phyloP scores from a whole-genome alignment of 2,888 invertebrate species.

The Falcaria lacertinaria region DNA sequence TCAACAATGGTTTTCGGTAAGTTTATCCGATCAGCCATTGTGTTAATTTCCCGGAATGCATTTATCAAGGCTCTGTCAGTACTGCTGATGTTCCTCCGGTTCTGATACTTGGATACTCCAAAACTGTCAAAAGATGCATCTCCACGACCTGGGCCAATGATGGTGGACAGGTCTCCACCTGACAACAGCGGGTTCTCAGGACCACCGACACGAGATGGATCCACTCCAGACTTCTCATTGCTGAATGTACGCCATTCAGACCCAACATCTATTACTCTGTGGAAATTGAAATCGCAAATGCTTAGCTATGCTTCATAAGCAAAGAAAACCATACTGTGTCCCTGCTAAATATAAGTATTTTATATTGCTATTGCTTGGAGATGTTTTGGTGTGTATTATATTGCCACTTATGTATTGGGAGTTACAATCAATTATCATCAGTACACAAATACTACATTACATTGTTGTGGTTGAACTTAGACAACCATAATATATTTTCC shows the following conservation, averaged over 20 bases:
- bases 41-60: constrained; percentile 97
- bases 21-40: constrained; percentile 99
- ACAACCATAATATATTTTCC: too few species aligned
- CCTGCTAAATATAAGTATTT: too few species aligned
- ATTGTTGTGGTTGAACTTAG: too few species aligned
- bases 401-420: too few species aligned
- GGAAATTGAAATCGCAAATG: constrained; percentile 13
- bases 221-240: constrained; percentile 97
- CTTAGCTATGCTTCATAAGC: constrained; percentile 22
- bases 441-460: too few species aligned
- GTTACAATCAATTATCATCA: too few species aligned
- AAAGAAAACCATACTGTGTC: too few species aligned
- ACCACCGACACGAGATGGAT: constrained; percentile 99
- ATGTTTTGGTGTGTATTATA: too few species aligned
- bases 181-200: constrained; percentile 98
- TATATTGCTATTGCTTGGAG: too few species aligned
- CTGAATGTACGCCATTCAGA: constrained; percentile 99
- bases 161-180: constrained; percentile 97
- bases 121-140: constrained; percentile 94
- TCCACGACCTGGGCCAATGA: constrained; percentile 88
- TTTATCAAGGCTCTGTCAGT: constrained; percentile 96
- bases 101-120: constrained; percentile 88
- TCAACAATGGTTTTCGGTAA: constrained; percentile 98
- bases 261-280: constrained; percentile 99
- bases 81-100: constrained; percentile 91